Conservation (phyloP, 92 coral and sea anemone genomes). For the Phenganax stokvisi region DNA sequence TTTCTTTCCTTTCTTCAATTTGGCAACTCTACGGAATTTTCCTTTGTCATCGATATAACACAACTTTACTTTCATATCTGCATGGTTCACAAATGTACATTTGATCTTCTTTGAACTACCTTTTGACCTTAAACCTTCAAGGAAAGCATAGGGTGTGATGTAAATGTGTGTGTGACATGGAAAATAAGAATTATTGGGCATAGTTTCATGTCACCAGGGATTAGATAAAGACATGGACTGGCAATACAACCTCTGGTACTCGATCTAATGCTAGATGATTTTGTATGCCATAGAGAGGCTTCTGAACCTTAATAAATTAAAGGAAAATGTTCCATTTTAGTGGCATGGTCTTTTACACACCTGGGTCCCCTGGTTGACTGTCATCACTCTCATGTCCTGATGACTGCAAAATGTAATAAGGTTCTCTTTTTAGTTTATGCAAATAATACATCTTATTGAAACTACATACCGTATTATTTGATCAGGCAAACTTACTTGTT, state of each 20-base stretch:
- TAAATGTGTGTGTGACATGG: no score
- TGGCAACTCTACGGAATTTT: constrained; percentile 47
- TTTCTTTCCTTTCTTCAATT: constrained; percentile 69
- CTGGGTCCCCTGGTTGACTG: constrained; percentile 42
- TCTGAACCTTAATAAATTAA: background rate
- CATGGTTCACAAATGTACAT: constrained; percentile 74
- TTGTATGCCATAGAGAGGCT: background rate
- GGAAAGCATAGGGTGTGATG: no score
- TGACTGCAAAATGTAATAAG: constrained; percentile 11
- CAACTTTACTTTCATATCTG: constrained; percentile 66
- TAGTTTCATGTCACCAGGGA: no score
- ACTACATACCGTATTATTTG: background rate
- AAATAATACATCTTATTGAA: background rate
- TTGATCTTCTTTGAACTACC: constrained; percentile 64
- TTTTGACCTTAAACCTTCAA: constrained; percentile 62
- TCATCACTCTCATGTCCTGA: constrained; percentile 36
- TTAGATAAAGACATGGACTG: no score
- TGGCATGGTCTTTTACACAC: background rate
- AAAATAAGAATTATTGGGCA: no score
- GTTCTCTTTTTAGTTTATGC: background rate
- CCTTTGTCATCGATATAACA: constrained; percentile 77
- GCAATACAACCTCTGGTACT: no score
- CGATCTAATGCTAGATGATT: no score
- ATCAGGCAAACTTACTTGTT: constrained; percentile 15
- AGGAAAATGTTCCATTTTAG: background rate